Conservation (phyloP, 2,113 vertebrate species). For the Colaptes auratus region DNA sequence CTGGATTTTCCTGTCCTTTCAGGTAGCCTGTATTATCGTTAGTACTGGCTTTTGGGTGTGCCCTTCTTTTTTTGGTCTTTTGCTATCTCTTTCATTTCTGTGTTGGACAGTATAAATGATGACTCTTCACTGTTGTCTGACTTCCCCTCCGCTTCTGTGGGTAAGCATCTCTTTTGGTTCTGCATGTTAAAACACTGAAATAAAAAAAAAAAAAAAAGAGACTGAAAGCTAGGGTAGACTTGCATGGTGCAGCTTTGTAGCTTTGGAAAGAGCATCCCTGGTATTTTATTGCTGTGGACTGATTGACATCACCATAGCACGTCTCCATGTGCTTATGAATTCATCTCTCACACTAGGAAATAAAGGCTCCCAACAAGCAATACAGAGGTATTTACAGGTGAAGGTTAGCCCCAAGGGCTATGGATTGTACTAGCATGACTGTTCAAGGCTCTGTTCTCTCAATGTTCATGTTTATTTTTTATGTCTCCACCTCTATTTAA, state of each 20-base stretch:
- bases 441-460: neutral
- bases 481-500: neutral
- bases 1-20: constrained; percentile 63
- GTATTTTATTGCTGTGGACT: neutral
- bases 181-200: constrained; percentile 2
- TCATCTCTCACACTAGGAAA: neutral
- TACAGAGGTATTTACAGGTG: neutral
- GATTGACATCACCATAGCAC: neutral
- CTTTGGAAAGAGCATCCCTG: neutral
- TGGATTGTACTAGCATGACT: neutral
- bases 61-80: constrained; percentile 24
- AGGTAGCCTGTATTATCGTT: neutral
- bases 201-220: neutral
- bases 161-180: constrained; percentile 48
- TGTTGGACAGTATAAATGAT: neutral
- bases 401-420: neutral
- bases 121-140: neutral
- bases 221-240: neutral
- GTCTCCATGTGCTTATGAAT: neutral
- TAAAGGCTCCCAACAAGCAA: neutral
- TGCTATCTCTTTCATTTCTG: constrained; percentile 43
- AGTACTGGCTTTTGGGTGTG: neutral
- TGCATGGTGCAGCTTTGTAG: neutral
- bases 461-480: neutral
- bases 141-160: constrained; percentile 38